These are phyloP conservation scores for Haliclona indistincta DNA, from an alignment of 37 sponge, comb jelly and placozoan species.

Conservation along the genomic window DNA sequence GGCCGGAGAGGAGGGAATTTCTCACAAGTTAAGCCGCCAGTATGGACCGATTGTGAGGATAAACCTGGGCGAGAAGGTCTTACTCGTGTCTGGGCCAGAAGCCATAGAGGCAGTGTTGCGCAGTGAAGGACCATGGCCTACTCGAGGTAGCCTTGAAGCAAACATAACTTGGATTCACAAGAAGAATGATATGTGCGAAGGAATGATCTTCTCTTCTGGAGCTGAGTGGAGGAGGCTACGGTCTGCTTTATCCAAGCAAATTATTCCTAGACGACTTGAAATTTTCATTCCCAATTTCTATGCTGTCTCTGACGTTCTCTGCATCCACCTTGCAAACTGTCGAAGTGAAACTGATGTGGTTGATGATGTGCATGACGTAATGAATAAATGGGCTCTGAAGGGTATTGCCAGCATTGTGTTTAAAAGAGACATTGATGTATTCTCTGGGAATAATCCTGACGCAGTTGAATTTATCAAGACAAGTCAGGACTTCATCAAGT, in stretches of 20 bases:
- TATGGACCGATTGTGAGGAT: no score
- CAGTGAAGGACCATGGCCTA: no score
- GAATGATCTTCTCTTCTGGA: no score
- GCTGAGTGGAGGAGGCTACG: conserved; percentile 48
- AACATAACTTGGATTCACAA: no score
- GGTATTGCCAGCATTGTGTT: conserved; percentile 23
- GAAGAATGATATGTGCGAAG: no score
- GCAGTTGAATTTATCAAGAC: background rate
- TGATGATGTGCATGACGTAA: background rate
- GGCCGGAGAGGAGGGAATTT: no score
- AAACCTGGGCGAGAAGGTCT: no score
- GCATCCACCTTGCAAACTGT: background rate
- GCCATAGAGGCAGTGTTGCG: no score
- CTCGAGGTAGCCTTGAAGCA: no score
- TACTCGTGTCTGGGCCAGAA: no score
- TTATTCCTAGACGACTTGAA: conserved; percentile 27
- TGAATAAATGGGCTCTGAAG: conserved; percentile 37
- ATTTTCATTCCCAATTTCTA: conserved; percentile 11
- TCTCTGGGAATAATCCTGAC: background rate
- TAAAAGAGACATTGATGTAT: background rate
- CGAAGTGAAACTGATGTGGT: conserved; percentile 1
- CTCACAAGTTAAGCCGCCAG: no score
- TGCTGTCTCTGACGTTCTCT: conserved; percentile 16
- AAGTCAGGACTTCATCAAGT: background rate
- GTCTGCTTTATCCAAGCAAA: conserved; percentile 20